Evolutionary conservation across 2,113 vertebrate species (phyloP).

Genomic region (Gymnocephalus cernua): DNA sequence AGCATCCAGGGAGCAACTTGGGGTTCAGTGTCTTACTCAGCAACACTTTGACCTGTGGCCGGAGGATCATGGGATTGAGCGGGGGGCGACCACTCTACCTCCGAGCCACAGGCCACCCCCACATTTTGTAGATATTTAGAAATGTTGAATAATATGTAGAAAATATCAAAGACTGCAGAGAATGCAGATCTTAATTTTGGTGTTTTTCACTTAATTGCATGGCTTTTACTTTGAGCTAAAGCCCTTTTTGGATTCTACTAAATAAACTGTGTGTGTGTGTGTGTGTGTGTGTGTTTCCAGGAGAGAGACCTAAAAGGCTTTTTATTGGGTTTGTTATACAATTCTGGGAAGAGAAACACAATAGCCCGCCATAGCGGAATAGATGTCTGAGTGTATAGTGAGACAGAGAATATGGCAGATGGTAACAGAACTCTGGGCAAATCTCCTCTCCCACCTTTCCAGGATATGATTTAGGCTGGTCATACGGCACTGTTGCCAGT

Average conservation of each 20-base stretch:
- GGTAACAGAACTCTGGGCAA: background rate
- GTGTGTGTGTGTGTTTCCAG: background rate
- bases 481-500: background rate
- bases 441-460: background rate
- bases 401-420: background rate
- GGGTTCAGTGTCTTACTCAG: no score
- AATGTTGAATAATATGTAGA: background rate
- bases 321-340: slow-evolving; percentile 51
- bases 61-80: no score
- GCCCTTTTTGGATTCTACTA: background rate
- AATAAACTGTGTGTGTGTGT: background rate
- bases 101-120: no score
- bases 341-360: slow-evolving; percentile 67
- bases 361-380: slow-evolving; percentile 18
- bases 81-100: no score
- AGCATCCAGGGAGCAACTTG: no score
- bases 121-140: background rate
- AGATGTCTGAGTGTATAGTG: background rate
- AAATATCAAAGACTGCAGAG: background rate
- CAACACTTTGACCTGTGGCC: no score
- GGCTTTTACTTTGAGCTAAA: background rate
- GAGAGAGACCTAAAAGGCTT: slow-evolving; percentile 24
- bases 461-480: slow-evolving; percentile 21
- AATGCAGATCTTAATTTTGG: no score
- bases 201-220: background rate